Base-by-base conservation (phyloP, 1,140 invertebrate genomes). In the Megalopta genalis region DNA sequence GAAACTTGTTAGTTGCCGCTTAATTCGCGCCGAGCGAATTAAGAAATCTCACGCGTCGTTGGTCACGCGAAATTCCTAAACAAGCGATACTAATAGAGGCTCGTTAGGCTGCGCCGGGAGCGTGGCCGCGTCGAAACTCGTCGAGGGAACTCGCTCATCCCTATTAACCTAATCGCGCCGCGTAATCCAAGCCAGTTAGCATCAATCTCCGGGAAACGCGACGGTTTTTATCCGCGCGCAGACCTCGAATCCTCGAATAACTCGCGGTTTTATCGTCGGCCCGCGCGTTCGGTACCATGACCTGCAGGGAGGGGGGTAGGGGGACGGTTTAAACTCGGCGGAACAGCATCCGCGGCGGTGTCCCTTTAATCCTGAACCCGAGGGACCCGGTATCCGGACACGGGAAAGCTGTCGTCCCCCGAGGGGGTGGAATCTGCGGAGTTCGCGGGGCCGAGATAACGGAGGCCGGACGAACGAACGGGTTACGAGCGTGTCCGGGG, bases 331-430 rank as follows among this genome's bases (percentile, higher is more conserved):
- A 37, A 68, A 76, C 42, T 68, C 39, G 54, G n/a, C 3, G 23
- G 25, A 49, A 37, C 74, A 76, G 54, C 54, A 60, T 68, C 32
- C 59, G n/a, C 25, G 25, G 5, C 8, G 0, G 16, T 49, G n/a
- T 18, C 54, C 25, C 14, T 46, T 46, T 69, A 76, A 68, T 49
- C 65, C 10, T 7, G 10, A 39, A 18, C 2, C 10, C 25, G 10
- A 3, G 77, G 82, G 80, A 74, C 73, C n/a, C 65, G 80, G 78
- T 82, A 77, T 63, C 70, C 74, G 63, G 73, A 84, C 65, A 62
- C 57, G 70, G 65, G 75, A 23, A 67, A 68, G 32, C 59, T 52
- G 57, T 42, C 59, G 12, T 21, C 46, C 14, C 63, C 64, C 63
- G 21, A 46, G 25, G 54, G 59, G 54, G 59, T 32, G 21, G 37